Conservation (phyloP, 1,140 invertebrate genomes). For the Polyergus mexicanus region DNA sequence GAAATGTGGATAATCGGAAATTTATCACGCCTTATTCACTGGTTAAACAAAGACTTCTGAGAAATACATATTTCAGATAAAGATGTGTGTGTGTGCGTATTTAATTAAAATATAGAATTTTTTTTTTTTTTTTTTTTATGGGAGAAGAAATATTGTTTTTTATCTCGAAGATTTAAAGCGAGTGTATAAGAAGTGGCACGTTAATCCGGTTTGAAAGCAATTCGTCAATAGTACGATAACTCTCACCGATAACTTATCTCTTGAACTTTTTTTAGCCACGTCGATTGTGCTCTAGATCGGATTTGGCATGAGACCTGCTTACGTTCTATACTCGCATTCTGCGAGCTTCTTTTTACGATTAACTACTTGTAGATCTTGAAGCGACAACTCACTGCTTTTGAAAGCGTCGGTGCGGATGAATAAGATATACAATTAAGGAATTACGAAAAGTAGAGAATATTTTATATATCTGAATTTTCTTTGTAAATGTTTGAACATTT, state of each 20-base stretch:
- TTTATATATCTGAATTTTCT: neutral
- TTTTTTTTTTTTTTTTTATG: neutral
- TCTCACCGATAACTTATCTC: constrained; percentile 8
- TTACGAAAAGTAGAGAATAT: neutral
- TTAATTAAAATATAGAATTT: neutral
- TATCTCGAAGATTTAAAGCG: neutral
- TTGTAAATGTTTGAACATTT: neutral
- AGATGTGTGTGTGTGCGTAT: neutral
- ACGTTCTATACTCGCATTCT: constrained; percentile 19
- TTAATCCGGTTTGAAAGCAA: constrained; percentile 2
- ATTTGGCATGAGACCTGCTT: constrained; percentile 60
- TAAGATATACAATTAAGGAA: constrained; percentile 15
- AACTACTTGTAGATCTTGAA: constrained; percentile 54
- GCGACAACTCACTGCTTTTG: constrained; percentile 39
- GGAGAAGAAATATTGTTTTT: neutral
- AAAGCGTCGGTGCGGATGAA: neutral
- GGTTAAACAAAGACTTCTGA: neutral
- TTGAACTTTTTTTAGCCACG: constrained; percentile 39
- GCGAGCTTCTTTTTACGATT: constrained; percentile 46
- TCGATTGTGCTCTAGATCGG: constrained; percentile 58
- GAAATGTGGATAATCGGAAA: constrained; percentile 16
- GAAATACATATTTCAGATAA: neutral
- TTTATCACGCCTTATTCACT: neutral
- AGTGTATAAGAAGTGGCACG: neutral
- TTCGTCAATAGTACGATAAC: constrained; percentile 46